These are phyloP conservation scores for Enteromius trimaculatus DNA, from an alignment of 2,797 vertebrate species.

Conservation along the genomic window DNA sequence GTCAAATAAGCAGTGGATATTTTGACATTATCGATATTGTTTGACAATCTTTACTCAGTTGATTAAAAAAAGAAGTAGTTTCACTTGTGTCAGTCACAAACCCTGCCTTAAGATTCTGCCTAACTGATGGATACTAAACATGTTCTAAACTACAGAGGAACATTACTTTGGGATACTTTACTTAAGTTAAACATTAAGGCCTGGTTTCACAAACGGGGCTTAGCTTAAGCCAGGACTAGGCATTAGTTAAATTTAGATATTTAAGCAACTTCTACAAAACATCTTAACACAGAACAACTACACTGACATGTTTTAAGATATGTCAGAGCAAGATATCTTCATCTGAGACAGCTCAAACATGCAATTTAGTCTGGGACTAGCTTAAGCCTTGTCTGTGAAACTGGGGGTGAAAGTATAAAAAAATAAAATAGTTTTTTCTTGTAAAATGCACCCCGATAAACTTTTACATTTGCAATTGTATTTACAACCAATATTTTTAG, in stretches of 20 bases:
- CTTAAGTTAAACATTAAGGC: no score
- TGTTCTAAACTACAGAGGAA: not conserved
- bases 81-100: not conserved
- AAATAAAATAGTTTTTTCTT: not conserved
- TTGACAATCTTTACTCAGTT: not conserved
- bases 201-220: no score
- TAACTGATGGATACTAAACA: not conserved
- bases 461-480: not conserved
- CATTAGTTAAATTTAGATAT: no score
- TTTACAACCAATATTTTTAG: not conserved
- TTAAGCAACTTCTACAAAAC: no score
- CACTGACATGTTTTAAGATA: no score
- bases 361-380: no score
- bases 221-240: no score
- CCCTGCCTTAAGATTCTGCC: not conserved
- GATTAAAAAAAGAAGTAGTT: slow-evolving; percentile 6
- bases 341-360: no score
- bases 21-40: not conserved
- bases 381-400: no score
- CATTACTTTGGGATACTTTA: no score
- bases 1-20: slow-evolving; percentile 10
- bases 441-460: not conserved
- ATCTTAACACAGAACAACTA: no score
- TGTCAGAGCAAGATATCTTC: no score
- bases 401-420: not conserved